Evolutionary conservation across 2,113 vertebrate genomes (phyloP).

Genomic region (Sylvietta virens): DNA sequence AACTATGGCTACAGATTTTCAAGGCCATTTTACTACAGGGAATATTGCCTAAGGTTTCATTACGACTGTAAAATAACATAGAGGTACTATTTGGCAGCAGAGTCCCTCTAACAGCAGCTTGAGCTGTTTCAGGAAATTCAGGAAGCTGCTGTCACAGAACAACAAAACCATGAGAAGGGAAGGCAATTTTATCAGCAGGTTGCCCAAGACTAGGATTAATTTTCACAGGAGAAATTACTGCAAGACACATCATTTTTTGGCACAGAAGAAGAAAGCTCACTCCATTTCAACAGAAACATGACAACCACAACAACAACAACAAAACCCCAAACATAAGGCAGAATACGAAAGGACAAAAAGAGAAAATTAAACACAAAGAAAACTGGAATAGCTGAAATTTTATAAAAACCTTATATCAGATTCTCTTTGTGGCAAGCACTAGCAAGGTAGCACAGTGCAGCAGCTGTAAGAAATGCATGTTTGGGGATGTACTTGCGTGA

Average conservation of each 20-base stretch:
- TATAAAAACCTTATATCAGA: neutral
- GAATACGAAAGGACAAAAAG: neutral
- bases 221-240: neutral
- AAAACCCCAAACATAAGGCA: neutral
- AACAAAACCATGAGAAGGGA: neutral
- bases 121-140: neutral
- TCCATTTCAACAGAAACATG: neutral
- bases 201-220: neutral
- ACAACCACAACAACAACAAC: neutral
- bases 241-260: neutral
- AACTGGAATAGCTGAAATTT: neutral
- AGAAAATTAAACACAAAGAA: neutral
- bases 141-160: neutral
- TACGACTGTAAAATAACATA: neutral
- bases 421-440: neutral
- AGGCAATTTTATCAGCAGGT: neutral
- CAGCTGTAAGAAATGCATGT: neutral
- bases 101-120: neutral
- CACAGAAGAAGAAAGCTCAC: neutral
- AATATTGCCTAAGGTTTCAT: neutral
- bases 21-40: neutral
- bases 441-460: neutral
- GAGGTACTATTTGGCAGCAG: neutral
- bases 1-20: neutral
- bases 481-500: neutral